Conservation (phyloP, 2,888 invertebrate genomes). For the Neuroscelio doddi region DNA sequence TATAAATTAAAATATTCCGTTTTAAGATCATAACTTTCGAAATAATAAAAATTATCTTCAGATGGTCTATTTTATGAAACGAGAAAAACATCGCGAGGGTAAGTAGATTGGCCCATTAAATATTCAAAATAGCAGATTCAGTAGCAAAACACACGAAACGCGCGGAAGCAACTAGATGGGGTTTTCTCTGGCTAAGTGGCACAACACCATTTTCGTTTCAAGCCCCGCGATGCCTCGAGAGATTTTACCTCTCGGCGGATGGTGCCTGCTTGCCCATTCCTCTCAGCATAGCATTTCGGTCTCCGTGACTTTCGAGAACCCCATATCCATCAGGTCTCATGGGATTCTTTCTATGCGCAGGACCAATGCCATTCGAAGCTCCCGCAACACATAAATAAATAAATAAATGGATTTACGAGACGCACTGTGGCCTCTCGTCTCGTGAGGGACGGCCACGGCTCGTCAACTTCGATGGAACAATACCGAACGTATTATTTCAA, state of each 20-base stretch:
- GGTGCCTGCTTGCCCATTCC: conserved; percentile 18
- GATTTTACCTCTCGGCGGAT: conserved; percentile 56
- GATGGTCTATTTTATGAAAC: conserved; percentile 26
- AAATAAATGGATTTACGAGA: conserved; percentile 71
- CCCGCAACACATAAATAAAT: conserved; percentile 71
- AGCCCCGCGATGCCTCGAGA: conserved; percentile 62
- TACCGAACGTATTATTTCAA: conserved; percentile 31
- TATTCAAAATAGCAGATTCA: conserved; percentile 48
- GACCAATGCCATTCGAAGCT: conserved; percentile 53
- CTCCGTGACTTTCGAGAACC: conserved; percentile 67
- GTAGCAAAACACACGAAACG: conserved; percentile 45
- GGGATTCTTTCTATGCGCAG: conserved; percentile 60
- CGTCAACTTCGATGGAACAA: conserved; percentile 48
- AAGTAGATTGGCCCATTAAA: conserved; percentile 51
- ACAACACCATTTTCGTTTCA: conserved; percentile 72
- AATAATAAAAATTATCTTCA: conserved; percentile 15
- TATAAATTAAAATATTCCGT: no score
- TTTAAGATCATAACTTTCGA: no score
- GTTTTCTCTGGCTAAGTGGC: conserved; percentile 64
- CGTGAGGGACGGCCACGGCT: conserved; percentile 46
- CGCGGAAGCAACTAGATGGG: conserved; percentile 32
- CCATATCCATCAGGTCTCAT: conserved; percentile 57
- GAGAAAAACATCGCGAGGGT: conserved; percentile 30
- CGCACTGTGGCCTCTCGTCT: conserved; percentile 22
- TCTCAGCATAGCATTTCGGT: conserved; percentile 45